phyloP scores from a whole-genome alignment of 1,140 invertebrate genomes.

The Brachionus manjavacas region DNA sequence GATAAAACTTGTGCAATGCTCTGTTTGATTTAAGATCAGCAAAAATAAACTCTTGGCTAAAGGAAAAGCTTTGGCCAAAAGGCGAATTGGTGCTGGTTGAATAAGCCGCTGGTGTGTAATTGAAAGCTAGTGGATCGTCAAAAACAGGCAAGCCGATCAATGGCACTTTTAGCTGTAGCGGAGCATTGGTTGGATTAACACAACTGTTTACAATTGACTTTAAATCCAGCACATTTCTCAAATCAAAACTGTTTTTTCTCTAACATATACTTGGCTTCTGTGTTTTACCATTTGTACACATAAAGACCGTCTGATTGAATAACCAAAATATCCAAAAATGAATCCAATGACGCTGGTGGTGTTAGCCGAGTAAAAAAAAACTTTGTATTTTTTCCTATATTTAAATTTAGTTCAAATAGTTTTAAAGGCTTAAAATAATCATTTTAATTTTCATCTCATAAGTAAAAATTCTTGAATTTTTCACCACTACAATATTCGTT shows the following conservation, averaged over 20 bases:
- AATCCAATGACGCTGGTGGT: background rate
- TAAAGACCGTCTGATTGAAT: background rate
- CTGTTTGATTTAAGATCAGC: background rate
- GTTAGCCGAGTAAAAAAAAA: background rate
- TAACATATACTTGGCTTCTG: background rate
- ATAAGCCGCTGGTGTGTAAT: background rate
- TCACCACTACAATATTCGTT: background rate
- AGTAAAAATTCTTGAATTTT: background rate
- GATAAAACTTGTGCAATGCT: conserved; percentile 11
- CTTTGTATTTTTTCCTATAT: background rate
- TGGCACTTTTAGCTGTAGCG: background rate
- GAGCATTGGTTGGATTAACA: background rate
- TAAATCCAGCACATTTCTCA: conserved; percentile 3
- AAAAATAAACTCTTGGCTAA: conserved; percentile 6
- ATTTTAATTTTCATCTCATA: background rate
- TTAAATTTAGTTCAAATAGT: background rate
- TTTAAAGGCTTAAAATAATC: background rate
- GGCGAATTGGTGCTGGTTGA: background rate
- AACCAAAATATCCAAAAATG: background rate
- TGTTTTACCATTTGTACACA: background rate
- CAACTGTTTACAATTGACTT: conserved; percentile 4
- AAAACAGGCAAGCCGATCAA: background rate
- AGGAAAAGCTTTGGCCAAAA: background rate
- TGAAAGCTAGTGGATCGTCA: background rate
- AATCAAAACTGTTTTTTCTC: background rate